Evolutionary conservation across 2,113 vertebrate species (phyloP).

Genomic region (Sinocyclocheilus maitianheensis): DNA sequence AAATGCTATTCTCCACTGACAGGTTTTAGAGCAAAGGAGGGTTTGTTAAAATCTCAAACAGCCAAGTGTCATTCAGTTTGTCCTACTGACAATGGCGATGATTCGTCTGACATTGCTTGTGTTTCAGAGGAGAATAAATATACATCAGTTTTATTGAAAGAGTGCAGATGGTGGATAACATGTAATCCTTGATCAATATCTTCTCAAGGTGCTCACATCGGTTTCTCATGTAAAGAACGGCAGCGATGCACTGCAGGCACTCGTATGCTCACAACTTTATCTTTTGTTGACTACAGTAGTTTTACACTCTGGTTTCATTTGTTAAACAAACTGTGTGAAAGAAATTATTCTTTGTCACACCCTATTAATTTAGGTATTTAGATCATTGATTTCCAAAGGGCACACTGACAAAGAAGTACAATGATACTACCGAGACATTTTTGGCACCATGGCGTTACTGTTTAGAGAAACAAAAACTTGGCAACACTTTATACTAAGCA

Average conservation of each 20-base stretch:
- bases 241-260: not conserved
- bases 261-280: not conserved
- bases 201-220: conserved; percentile 41
- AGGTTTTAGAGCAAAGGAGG: not conserved
- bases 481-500: not conserved
- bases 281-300: not conserved
- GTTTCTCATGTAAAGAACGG: conserved; percentile 45
- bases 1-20: conserved; percentile 40
- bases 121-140: too few relatives aligned
- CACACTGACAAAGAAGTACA: not conserved
- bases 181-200: conserved; percentile 21
- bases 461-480: not conserved
- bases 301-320: not conserved
- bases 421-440: too few relatives aligned
- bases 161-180: not conserved
- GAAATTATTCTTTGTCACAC: not conserved
- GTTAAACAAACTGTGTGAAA: not conserved
- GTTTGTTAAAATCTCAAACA: not conserved
- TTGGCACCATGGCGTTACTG: not conserved
- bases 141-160: not conserved
- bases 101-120: not conserved
- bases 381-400: not conserved
- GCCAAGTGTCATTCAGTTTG: not conserved
- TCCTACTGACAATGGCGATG: not conserved
- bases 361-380: not conserved